Conservation (phyloP, 1,140 invertebrate genomes). For the Gyrodactylus bullatarudis region DNA sequence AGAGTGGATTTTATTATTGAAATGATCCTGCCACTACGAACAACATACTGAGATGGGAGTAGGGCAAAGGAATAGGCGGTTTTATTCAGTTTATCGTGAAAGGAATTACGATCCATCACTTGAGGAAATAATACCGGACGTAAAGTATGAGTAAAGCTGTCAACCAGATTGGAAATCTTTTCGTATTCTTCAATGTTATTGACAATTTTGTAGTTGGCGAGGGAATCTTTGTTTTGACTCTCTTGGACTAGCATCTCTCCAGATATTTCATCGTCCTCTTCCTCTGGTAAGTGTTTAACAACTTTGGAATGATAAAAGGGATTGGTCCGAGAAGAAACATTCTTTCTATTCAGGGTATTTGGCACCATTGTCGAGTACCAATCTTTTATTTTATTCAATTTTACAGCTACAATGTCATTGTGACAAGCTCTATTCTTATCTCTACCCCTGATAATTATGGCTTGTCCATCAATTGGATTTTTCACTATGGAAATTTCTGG, state of each 20-base stretch:
- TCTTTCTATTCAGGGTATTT: background rate
- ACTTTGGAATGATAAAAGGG: no score
- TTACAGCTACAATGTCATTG: background rate
- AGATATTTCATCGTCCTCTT: background rate
- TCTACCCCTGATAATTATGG: background rate
- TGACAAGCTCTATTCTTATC: background rate
- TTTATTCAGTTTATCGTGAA: background rate
- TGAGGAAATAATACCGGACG: background rate
- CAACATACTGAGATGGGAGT: background rate
- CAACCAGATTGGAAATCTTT: background rate
- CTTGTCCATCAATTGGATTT: background rate
- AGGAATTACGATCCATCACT: background rate
- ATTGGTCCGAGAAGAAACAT: background rate
- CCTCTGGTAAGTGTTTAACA: no score
- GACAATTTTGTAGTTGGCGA: background rate
- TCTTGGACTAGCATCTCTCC: background rate
- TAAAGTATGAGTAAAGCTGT: background rate
- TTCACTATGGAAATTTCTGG: background rate
- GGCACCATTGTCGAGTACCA: background rate
- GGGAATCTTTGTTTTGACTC: background rate
- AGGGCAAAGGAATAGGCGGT: background rate
- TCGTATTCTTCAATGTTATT: background rate
- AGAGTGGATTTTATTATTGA: background rate
- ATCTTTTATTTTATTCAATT: background rate
- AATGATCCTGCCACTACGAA: background rate